Conservation (phyloP, 2,888 invertebrate species). For the Aporophyla nigra region DNA sequence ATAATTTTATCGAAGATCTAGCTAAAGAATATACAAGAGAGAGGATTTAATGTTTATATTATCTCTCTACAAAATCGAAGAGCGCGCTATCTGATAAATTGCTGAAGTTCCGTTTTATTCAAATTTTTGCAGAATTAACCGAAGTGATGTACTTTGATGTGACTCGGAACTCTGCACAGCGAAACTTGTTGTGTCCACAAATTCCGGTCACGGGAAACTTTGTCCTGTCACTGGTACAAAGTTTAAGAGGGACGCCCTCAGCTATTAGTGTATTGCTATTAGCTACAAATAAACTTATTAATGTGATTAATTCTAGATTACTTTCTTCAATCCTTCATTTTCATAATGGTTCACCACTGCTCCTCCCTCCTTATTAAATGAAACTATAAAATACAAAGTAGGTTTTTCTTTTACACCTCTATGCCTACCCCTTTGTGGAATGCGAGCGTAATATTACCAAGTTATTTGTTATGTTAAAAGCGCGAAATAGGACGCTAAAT, state of each 20-base stretch:
- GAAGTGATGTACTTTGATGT: slow-evolving; percentile 19
- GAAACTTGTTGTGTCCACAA: slow-evolving; percentile 52
- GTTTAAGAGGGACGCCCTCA: slow-evolving; percentile 26
- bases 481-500: background rate
- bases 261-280: slow-evolving; percentile 25
- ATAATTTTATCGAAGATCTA: too few species aligned
- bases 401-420: too few species aligned
- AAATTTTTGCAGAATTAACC: slow-evolving; percentile 25
- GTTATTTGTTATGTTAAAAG: background rate
- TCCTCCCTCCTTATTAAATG: background rate
- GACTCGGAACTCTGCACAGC: slow-evolving; percentile 33
- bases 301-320: background rate
- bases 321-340: background rate
- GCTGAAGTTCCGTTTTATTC: background rate
- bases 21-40: too few species aligned
- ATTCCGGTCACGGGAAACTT: slow-evolving; percentile 53
- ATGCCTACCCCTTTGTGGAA: background rate
- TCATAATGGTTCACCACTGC: too few species aligned
- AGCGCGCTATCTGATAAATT: background rate
- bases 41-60: background rate
- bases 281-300: slow-evolving; percentile 7
- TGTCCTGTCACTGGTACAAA: slow-evolving; percentile 22
- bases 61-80: background rate
- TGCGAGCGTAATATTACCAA: background rate
- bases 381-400: background rate